Base-by-base conservation (phyloP, 1,140 invertebrate genomes). In the Diorhabda elongata region DNA sequence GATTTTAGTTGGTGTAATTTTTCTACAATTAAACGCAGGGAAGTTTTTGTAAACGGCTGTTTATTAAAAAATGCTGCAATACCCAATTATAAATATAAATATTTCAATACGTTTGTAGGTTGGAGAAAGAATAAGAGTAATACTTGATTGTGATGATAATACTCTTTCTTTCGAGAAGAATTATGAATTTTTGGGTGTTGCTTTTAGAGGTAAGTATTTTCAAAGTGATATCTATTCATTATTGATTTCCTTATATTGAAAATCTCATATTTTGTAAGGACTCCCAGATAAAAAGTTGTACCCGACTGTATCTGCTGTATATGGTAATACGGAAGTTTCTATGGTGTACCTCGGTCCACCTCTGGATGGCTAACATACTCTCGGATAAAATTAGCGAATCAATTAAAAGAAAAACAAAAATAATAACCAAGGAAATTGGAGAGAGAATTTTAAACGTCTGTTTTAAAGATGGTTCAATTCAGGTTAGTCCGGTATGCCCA, bases 241-340 rank as follows among this genome's bases (percentile, higher is more conserved):
- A 52, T 8, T 2, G 47, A 8, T 3, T 52, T 6, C n/a, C 6
- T 8, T 52, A 52, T 2, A 52, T 52, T 3, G 47, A 2, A 52
- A 52, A 8, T 52, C n/a, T 52, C n/a, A 74, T 70, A 52, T 87
- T 86, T 63, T 81, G 26, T 26, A 26, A 95, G 92, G 95, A 71
- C 87, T 98, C 80, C 97, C 96, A 71, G 92, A 94, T 80, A 96
- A 94, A 82, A 94, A 90, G 83, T 84, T 99, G 63, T 99, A 95
- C 83, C 97, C 97, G 68, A 93, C 96, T 69, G 93, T 98, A 69
- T 98, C 96, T 67, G 97, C 96, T 64, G 97, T 99, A 45, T 99
- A 98, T 87, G 97, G 97, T 70, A 98, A 99, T 82, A 98, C 97
- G 44, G 97, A 99, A 88, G 96, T 99, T n/a, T 98, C 97, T 42